Evolutionary conservation across 1,140 invertebrate species (phyloP).

Genomic region (Matsumurasca onukii): DNA sequence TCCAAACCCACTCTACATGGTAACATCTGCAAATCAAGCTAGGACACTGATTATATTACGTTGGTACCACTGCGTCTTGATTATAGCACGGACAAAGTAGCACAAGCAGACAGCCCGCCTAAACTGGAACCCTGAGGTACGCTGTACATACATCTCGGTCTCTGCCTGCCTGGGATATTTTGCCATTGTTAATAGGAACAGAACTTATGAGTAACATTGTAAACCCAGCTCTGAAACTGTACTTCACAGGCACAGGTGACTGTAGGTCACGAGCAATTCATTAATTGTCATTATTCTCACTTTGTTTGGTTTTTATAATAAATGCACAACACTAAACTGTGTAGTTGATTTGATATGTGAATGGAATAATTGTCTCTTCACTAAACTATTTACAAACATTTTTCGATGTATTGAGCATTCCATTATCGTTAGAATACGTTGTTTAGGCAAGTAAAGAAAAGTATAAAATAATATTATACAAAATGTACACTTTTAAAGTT

Average conservation of each 20-base stretch:
- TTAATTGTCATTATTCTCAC: too few relatives aligned
- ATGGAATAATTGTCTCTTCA: neutral
- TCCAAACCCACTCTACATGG: neutral
- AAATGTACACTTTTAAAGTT: neutral
- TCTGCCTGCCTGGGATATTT: neutral
- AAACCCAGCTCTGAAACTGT: too few relatives aligned
- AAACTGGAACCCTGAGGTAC: neutral
- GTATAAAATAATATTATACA: neutral
- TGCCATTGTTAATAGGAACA: too few relatives aligned
- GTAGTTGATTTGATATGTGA: neutral
- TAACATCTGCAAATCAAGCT: constrained; percentile 19
- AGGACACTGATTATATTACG: neutral
- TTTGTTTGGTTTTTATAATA: too few relatives aligned
- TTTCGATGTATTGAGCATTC: too few relatives aligned
- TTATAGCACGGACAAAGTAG: neutral
- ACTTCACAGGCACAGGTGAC: too few relatives aligned
- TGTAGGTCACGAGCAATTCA: too few relatives aligned
- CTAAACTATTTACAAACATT: neutral
- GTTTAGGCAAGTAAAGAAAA: neutral
- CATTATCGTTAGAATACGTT: neutral
- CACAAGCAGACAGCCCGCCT: neutral
- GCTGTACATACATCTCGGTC: neutral
- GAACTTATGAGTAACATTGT: too few relatives aligned
- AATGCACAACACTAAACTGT: neutral
- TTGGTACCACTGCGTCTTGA: neutral